Evolutionary conservation across 2,888 invertebrate genomes (phyloP), one percentile per base, ranked within the genome.

Genomic region (Drosophila affinis): DNA sequence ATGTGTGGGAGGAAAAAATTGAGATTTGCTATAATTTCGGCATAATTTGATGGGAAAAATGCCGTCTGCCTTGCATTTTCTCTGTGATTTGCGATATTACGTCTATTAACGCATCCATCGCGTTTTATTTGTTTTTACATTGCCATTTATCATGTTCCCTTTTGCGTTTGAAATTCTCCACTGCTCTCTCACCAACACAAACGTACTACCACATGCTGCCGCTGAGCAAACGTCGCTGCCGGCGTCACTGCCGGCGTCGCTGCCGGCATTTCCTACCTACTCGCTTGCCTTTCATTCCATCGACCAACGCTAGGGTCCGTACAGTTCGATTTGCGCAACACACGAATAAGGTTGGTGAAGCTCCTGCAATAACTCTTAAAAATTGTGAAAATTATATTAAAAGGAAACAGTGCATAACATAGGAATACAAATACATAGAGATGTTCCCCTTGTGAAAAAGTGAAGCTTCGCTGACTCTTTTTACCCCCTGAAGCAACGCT

Each of bases 301-400:
- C 58, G 62, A 56, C 21, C 47, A 72, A 69, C 68, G 60, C 68
- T 7, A 7, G 58, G 27, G 68, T 77, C 74, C 76, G 85, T 90
- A 91, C 91, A 90, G 90, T 90, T 88, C 72, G 85, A 85, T 75
- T 84, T 78, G 72, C 85, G 80, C 80, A 80, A 75, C 80, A 72
- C 75, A 79, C 78, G 80, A 69, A 76, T 79, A 77, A 89, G 89
- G 91, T 91, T 90, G 76, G 89, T 82, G 57, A 4, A 21, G 21
- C 65, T n/a, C 17, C 7, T 27, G 52, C 52, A 58, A 46, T 24
- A 24, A 24, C 24, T 24, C 24, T 24, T 24, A 24, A 5, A 5
- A 24, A 24, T 74, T 49, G 64, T 74, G 64, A 47, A 70, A 56
- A 44, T 51, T 18, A 45, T 45, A 9, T 9, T 24, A 24, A 4